Evolutionary conservation across 2,888 invertebrate genomes (phyloP), one percentile per base, ranked within the genome.

Genomic region (Apocheima hispidaria): DNA sequence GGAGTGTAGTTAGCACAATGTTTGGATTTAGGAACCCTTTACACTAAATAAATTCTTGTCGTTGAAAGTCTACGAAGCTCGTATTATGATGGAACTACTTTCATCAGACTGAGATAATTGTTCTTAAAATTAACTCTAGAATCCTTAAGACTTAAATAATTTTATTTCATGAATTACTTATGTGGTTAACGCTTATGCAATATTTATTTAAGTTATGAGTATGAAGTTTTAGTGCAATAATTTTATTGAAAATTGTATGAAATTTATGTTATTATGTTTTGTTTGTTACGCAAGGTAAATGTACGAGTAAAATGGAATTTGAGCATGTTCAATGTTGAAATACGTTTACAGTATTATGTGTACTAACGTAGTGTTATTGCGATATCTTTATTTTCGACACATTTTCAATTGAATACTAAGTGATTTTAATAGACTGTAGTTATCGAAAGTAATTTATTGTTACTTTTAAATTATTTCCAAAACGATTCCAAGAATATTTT

Each of bases 181-280:
- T 79, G 85, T 88, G 84, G 87, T 86, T 87, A 87, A 89, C 86
- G 90, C 88, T 88, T 88, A 88, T 82, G 88, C 88, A 90, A 91
- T 92, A 91, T 92, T 91, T 91, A 92, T 92, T 86, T 92, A 89
- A 92, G 89, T 90, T 91, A 88, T 87, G 75, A 75, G 76, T 86
- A 83, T 85, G 79, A 88, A 83, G 84, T 89, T 87, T 60, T 87
- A 91, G 92, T 92, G 92, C 92, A 92, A 92, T 92, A 91, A 90
- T 88, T 87, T 89, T 88, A 90, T 89, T 88, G 83, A 88, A 88
- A 90, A 87, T 85, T 86, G 86, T 87, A 88, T 88, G 84, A 86
- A 90, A 89, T 86, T 86, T 88, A 87, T 86, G 87, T 88, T 88
- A 84, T 89, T 88, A 87, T 88, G 84, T 89, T 89, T 87, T 87